A percentile compares a stretch with the other conserved stretches of the same genome.
Conservation (phyloP, 2,797 vertebrate genomes). For the Pangasius mekongensis region DNA sequence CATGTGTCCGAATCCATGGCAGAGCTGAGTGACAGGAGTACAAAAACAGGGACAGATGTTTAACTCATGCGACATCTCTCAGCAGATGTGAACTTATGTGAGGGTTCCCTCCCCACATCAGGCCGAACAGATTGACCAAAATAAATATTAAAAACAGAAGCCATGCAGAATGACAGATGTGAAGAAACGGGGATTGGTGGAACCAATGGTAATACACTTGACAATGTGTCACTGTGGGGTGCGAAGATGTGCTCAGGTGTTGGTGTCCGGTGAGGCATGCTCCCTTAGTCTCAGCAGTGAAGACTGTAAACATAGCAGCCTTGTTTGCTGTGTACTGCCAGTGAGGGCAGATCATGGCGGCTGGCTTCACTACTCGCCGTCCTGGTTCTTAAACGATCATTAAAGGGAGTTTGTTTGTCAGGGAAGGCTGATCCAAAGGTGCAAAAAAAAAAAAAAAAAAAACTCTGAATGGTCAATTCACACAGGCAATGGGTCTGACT, state of each 20-base stretch:
- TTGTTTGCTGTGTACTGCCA: constrained; percentile 52
- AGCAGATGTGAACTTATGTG: constrained; percentile 77
- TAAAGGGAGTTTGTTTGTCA: constrained; percentile 57
- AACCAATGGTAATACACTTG: constrained; percentile 66
- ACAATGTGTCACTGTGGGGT: constrained; percentile 58
- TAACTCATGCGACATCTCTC: constrained; percentile 74
- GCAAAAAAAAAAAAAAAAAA: background rate
- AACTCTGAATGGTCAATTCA: constrained; percentile 49
- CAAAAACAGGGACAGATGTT: constrained; percentile 77
- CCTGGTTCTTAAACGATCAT: constrained; percentile 54
- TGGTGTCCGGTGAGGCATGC: constrained; percentile 41
- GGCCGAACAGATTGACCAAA: constrained; percentile 82
- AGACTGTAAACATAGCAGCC: constrained; percentile 56
- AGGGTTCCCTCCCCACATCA: constrained; percentile 74
- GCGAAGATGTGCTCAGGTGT: constrained; percentile 60
- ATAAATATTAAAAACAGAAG: constrained; percentile 76
- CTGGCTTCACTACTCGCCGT: constrained; percentile 17
- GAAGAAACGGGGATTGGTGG: constrained; percentile 68
- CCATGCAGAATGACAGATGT: constrained; percentile 78
- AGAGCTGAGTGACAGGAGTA: constrained; percentile 71
- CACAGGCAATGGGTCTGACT: constrained; percentile 51
- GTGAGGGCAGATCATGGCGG: constrained; percentile 30
- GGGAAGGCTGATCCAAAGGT: constrained; percentile 46
- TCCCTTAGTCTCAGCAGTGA: constrained; percentile 44
- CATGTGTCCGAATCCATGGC: constrained; percentile 23